Conservation (phyloP, 2,113 vertebrate species). For the Hyperopisus bebe region DNA sequence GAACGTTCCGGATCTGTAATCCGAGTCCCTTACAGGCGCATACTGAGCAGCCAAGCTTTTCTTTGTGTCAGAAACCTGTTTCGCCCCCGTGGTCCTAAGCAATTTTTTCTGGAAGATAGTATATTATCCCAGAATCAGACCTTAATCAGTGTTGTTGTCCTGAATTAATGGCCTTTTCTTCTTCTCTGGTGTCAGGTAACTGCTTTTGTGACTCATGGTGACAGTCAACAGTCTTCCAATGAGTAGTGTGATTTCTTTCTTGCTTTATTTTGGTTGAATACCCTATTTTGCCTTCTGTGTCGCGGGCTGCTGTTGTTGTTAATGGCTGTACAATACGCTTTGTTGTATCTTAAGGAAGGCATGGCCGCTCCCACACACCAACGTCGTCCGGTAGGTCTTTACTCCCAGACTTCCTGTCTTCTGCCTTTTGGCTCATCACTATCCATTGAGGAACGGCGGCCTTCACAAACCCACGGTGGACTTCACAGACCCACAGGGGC, state of each 20-base stretch:
- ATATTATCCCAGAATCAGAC: background rate
- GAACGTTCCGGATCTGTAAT: background rate
- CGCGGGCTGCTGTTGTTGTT: background rate
- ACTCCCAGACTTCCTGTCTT: background rate
- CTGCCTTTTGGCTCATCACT: background rate
- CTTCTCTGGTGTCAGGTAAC: background rate
- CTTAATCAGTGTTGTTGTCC: background rate
- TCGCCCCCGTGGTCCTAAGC: background rate
- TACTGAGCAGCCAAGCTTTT: background rate
- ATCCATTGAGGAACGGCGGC: background rate
- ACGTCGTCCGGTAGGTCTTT: background rate
- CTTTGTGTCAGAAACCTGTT: slow-evolving; percentile 10
- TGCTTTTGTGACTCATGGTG: background rate
- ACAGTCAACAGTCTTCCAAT: background rate
- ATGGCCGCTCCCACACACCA: background rate
- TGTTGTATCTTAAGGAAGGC: background rate
- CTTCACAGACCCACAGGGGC: background rate
- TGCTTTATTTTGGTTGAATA: background rate
- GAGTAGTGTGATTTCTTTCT: background rate
- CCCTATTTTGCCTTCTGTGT: background rate
- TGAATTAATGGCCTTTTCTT: background rate
- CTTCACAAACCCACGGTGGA: background rate
- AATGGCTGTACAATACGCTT: background rate
- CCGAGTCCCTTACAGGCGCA: background rate
- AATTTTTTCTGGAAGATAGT: background rate